Conservation (phyloP, 2,113 vertebrate genomes). For the Agapornis roseicollis region DNA sequence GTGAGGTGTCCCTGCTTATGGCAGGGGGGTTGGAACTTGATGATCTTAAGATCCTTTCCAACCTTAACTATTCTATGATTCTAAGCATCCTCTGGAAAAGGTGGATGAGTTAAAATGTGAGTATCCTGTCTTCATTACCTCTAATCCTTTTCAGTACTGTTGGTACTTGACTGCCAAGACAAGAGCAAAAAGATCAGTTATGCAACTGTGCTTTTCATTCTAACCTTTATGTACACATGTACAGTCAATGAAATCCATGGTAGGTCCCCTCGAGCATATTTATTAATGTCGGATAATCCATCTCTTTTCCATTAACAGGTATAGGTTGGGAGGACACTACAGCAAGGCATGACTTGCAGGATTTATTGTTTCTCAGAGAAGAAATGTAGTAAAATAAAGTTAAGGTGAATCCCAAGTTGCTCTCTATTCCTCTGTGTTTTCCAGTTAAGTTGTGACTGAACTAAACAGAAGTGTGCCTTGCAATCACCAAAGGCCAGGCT, state of each 20-base stretch:
- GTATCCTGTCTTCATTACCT: not conserved
- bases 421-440: not conserved
- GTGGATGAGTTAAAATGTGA: not conserved
- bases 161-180: not conserved
- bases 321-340: not conserved
- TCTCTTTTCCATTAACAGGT: not conserved
- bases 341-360: not conserved
- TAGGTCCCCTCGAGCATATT: not conserved
- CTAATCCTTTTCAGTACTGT: not conserved
- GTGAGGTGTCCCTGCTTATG: too few species aligned
- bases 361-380: not conserved
- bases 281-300: not conserved
- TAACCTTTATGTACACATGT: not conserved
- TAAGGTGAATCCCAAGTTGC: not conserved
- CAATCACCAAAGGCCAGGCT: not conserved
- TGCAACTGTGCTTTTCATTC: not conserved
- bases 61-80: too few species aligned
- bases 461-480: not conserved
- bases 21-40: too few species aligned
- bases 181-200: not conserved
- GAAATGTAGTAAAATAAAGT: not conserved
- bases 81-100: not conserved
- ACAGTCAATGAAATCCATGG: not conserved
- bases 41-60: too few species aligned
- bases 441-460: not conserved